A percentile compares a stretch with the other conserved stretches of the same genome.
Conservation (phyloP, 2,113 vertebrate species). For the Origma solitaria region DNA sequence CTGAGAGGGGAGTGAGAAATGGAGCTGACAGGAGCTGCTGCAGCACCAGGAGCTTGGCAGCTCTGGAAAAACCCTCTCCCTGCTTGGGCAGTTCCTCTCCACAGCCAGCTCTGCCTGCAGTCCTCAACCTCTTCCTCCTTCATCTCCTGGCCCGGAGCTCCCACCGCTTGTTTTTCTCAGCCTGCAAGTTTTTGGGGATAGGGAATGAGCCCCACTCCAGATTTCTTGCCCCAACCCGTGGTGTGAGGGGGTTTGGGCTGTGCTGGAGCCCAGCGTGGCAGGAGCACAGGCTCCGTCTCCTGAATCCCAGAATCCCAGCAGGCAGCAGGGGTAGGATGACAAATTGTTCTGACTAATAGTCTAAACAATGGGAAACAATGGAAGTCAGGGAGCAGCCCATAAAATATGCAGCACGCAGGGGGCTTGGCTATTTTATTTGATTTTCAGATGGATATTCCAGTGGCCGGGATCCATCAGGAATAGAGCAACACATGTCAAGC, state of each 20-base stretch:
- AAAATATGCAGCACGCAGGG: neutral
- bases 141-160: fast-evolving
- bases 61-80: neutral
- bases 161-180: neutral
- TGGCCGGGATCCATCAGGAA: constrained; percentile 18
- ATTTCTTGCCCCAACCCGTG: fast-evolving
- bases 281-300: neutral
- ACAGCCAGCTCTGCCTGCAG: neutral
- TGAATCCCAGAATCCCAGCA: neutral
- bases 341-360: constrained; percentile 54
- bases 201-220: neutral
- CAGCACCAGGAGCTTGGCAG: neutral
- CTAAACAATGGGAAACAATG: constrained; percentile 55
- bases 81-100: neutral
- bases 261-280: neutral
- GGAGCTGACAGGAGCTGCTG: neutral
- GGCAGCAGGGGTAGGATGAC: constrained; percentile 48
- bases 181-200: neutral
- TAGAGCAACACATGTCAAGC: constrained; percentile 34
- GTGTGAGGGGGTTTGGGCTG: neutral
- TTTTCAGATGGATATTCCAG: constrained; percentile 60
- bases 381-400: constrained; percentile 21
- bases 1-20: neutral
- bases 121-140: neutral
- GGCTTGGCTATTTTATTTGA: constrained; percentile 17